Conservation (phyloP, 2,113 vertebrate genomes). For the Tylochromis polylepis region DNA sequence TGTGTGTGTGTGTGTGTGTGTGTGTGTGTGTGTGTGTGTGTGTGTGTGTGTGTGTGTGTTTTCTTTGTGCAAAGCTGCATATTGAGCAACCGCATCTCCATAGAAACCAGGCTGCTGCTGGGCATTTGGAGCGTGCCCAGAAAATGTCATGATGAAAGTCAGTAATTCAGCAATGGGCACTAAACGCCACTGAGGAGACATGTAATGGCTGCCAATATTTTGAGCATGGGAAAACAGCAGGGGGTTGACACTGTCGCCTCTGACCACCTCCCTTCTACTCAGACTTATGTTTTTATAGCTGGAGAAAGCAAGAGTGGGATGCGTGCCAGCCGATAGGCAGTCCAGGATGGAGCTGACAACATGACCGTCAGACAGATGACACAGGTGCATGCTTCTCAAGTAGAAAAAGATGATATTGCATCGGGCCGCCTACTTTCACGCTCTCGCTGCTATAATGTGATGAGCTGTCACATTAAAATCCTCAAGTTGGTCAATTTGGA, state of each 20-base stretch:
- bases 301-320: conserved; percentile 1
- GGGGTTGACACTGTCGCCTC: conserved; percentile 29
- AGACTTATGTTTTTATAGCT: conserved; percentile 1
- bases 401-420: conserved; percentile 8
- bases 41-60: background rate
- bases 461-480: conserved; percentile 47
- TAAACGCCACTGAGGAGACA: conserved; percentile 16
- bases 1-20: too few species aligned
- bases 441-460: conserved; percentile 45
- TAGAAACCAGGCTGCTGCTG: conserved; percentile 33
- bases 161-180: conserved; percentile 17
- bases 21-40: too few species aligned
- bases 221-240: conserved; percentile 30
- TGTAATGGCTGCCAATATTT: conserved; percentile 49
- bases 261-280: conserved; percentile 17
- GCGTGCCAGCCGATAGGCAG: conserved; percentile 1
- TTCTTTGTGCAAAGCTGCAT: background rate
- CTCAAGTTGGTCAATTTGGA: conserved; percentile 39
- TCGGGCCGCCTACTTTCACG: conserved; percentile 23
- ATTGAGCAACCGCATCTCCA: conserved; percentile 24
- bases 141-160: conserved; percentile 58
- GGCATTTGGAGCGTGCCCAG: conserved; percentile 33
- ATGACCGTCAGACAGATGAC: conserved; percentile 15
- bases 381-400: conserved; percentile 11
- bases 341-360: background rate